Conservation (phyloP, 2,797 vertebrate species). For the Triplophysa yarkandensis region DNA sequence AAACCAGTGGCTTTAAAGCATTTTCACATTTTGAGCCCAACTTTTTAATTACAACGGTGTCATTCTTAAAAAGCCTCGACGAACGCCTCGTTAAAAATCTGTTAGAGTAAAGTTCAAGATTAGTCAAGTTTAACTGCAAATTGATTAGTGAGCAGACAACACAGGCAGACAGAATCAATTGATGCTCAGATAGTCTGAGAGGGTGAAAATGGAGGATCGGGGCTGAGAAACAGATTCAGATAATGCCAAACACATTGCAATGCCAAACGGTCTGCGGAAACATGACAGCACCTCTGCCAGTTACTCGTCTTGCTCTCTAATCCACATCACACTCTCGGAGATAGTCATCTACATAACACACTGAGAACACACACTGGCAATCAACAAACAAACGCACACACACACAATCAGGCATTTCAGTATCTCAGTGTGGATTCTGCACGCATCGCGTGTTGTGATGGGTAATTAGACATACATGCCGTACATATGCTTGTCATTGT, state of each 20-base stretch:
- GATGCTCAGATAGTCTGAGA: conserved; percentile 70
- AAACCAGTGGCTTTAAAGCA: neutral
- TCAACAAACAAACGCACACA: conserved; percentile 50
- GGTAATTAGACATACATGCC: conserved; percentile 46
- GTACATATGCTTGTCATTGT: conserved; percentile 28
- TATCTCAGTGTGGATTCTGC: neutral
- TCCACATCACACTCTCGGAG: conserved; percentile 76
- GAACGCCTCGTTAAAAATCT: neutral
- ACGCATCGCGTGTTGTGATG: conserved; percentile 24
- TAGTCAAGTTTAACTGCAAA: conserved; percentile 67
- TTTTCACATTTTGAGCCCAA: conserved; percentile 12
- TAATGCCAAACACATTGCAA: conserved; percentile 71
- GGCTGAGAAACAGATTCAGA: conserved; percentile 72
- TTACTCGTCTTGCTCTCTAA: conserved; percentile 76
- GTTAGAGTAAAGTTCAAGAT: conserved; percentile 58
- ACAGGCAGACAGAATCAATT: conserved; percentile 65
- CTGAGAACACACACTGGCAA: conserved; percentile 51
- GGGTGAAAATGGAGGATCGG: conserved; percentile 67
- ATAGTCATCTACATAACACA: conserved; percentile 66
- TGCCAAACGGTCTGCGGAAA: conserved; percentile 75
- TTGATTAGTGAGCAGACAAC: conserved; percentile 65
- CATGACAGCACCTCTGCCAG: conserved; percentile 79
- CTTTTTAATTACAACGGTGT: neutral
- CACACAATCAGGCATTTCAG: conserved; percentile 45
- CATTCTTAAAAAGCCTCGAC: neutral